Base-by-base conservation (phyloP, 2,113 vertebrate genomes). In the Scolopax mira region DNA sequence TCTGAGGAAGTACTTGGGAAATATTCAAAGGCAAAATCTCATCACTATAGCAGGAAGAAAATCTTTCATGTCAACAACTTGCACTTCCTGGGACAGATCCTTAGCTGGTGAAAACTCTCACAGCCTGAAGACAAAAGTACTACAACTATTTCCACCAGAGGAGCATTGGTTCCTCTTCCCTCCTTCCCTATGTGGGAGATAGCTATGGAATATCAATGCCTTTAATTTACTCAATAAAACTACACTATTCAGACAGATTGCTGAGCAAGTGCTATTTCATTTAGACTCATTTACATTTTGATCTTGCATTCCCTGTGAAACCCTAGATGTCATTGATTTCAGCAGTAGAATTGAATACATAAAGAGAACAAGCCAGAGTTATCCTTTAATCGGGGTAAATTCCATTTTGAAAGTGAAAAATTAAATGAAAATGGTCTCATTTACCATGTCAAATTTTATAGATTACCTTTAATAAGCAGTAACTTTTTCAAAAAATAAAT, bases 361-460 rank as follows among this genome's bases (percentile, higher is more conserved):
- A 28, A 84, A 91, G 13, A 89, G 11, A 14, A 62, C 46, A 71
- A 62, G 46, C 7, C 1, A 4, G 37, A 46, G 11, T 35, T 9
- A 25, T 62, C 46, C 12, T 85, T 79, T 70, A 82, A 57, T n/a
- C 18, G 24, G 67, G 6, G 28, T 35, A 71, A 91, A 48, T 48
- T 79, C 60, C 3, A 25, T 77, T 91, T 62, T 90, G n/a, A 80
- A 88, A 52, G 22, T 22, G 42, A 77, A 91, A 91, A 80, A 33
- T 30, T 44, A 18, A 51, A 70, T 60, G 16, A 77, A 37, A 83
- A 80, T 23, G 10, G 52, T 79, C 27, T 70, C 10, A 70, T 54
- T 46, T 35, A 37, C 1, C 6, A 7, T 54, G 42, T 33, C 1
- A 2, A 31, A 44, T 85, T 82, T 61, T 77, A 33, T 11, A 42